Conservation (phyloP, 2,113 vertebrate species). For the Eleginops maclovinus region DNA sequence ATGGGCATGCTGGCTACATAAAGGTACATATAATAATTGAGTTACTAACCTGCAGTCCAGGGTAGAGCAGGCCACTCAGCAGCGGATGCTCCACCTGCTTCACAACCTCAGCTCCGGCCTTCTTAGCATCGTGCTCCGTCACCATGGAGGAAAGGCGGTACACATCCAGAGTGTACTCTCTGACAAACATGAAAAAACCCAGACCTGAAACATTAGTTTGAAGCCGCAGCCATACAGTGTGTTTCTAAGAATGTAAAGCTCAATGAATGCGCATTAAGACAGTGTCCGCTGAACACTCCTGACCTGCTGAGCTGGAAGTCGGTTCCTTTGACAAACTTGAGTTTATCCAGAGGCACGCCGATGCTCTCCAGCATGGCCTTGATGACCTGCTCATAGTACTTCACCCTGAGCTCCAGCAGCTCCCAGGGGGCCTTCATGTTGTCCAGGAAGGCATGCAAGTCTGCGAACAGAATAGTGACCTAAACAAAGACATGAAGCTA, state of each 20-base stretch:
- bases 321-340: slow-evolving; percentile 93
- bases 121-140: slow-evolving; percentile 97
- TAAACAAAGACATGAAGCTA: slow-evolving; percentile 46
- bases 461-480: slow-evolving; percentile 97
- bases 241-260: background rate
- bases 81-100: slow-evolving; percentile 98
- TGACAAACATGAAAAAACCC: slow-evolving; percentile 53
- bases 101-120: slow-evolving; percentile 97
- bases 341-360: slow-evolving; percentile 93
- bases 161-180: slow-evolving; percentile 96
- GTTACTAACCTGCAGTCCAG: slow-evolving; percentile 89
- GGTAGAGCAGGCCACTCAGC: slow-evolving; percentile 97
- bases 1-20: too few species aligned
- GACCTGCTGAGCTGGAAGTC: slow-evolving; percentile 98
- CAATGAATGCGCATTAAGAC: background rate
- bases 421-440: slow-evolving; percentile 99
- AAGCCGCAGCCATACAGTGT: background rate
- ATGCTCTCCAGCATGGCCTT: slow-evolving; percentile 98
- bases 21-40: too few species aligned
- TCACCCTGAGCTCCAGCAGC: slow-evolving; percentile 92
- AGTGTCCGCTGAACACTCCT: slow-evolving; percentile 25
- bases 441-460: slow-evolving; percentile 95
- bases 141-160: slow-evolving; percentile 94
- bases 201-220: background rate
- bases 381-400: slow-evolving; percentile 94